Evolutionary conservation across 2,113 vertebrate species (phyloP), one percentile per base, ranked within the genome.

Genomic region (Carassius auratus): DNA sequence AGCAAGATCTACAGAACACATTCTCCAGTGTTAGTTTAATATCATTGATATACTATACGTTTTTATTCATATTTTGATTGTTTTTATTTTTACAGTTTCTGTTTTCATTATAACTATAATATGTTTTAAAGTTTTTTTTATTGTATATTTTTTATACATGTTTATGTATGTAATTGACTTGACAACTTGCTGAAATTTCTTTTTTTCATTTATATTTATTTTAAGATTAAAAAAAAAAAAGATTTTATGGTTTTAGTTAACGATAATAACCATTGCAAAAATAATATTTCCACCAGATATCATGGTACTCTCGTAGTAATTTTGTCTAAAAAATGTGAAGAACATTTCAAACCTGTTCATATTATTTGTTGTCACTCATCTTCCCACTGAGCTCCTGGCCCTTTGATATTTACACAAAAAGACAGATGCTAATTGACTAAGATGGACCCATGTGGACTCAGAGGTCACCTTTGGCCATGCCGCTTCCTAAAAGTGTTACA

Each of bases 401-500:
- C 38, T 76, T 85, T 89, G 48, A 83, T 85, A 30, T 88, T 69
- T 33, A 13, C 83, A 73, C 64, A 79, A 88, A 87, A 77, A 86
- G 2, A 12, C 7, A 57, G 8, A 7, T 76, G 4, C 17, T 87
- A 86, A 78, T 86, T 84, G 61, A 50, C 81, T 74, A 26, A 80
- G 42, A 83, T 76, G 71, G 76, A 12, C 86, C 59, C 64, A 75
- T 62, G 81, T 89, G 61, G 80, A 30, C n/a, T 13, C 69, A 64
- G 26, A 79, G 81, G n/a, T 62, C 48, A 19, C 38, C 86, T 59
- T 48, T 80, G 62, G 45, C 74, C 38, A 45, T 33, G 59, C 52
- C 78, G 84, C 89, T 85, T 91, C 86, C 87, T 89, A 82, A 92
- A 92, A 68, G 86, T 90, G 85, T 90, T 84, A 83, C 81, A 77